A percentile compares a stretch with the other conserved stretches of the same genome.
Evolutionary conservation across 2,113 vertebrate genomes (phyloP).

Genomic region (Glaucomys volans): DNA sequence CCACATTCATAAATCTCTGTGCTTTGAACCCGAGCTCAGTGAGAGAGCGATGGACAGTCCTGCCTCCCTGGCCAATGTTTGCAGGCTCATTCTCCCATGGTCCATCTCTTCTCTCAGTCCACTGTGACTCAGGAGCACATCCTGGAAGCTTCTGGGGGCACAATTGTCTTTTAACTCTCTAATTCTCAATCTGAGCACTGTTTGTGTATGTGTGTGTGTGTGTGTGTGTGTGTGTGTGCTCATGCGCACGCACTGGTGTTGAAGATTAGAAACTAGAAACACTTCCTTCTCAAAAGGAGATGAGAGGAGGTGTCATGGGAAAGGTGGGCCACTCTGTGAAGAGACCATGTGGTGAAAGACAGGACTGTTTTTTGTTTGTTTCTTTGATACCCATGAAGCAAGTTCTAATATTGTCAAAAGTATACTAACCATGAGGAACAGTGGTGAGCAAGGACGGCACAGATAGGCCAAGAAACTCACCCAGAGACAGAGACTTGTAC

Average conservation of each 20-base stretch:
- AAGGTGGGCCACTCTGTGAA: accelerated
- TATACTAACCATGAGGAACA: neutral
- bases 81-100: neutral
- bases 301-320: neutral
- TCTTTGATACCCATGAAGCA: neutral
- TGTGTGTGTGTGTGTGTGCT: too few species aligned
- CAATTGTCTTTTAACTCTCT: neutral
- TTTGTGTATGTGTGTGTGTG: too few species aligned
- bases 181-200: neutral
- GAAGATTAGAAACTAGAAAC: neutral
- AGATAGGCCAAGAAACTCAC: neutral
- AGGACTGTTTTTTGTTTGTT: neutral
- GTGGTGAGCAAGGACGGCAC: neutral
- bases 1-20: neutral
- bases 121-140: neutral
- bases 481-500: neutral
- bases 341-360: neutral
- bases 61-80: too few species aligned
- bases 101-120: neutral
- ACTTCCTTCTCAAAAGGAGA: neutral
- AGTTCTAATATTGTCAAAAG: neutral
- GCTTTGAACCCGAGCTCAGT: neutral
- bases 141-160: neutral
- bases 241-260: neutral
- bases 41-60: too few species aligned